These are phyloP conservation scores for Parus major DNA, from an alignment of 2,113 vertebrate genomes.

Conservation along the genomic window DNA sequence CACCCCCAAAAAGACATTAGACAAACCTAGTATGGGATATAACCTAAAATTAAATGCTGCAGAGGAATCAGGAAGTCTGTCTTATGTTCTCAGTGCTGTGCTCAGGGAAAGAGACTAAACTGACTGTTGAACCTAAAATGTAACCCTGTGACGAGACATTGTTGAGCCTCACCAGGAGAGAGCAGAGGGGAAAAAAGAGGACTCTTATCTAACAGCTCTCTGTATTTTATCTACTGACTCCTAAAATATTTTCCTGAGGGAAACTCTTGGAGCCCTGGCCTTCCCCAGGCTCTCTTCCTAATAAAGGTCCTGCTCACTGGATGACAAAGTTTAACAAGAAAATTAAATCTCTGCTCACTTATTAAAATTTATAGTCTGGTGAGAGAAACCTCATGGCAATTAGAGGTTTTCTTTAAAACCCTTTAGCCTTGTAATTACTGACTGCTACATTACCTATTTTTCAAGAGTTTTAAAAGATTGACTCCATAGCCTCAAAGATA, in stretches of 20 bases:
- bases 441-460: not conserved
- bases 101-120: not conserved
- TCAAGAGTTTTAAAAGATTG: not conserved
- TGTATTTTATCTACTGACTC: not conserved
- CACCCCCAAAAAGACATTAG: accelerated
- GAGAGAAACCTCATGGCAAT: not conserved
- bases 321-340: not conserved
- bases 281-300: not conserved
- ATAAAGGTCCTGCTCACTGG: not conserved
- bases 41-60: not conserved
- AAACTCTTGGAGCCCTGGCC: not conserved
- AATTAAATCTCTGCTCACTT: not conserved
- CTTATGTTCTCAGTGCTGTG: not conserved
- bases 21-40: not conserved
- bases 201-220: not conserved
- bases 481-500: not conserved
- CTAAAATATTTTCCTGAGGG: not conserved
- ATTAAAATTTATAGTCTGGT: not conserved
- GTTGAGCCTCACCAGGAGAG: not conserved
- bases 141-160: not conserved
- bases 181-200: not conserved
- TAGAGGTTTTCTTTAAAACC: not conserved
- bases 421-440: not conserved
- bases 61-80: not conserved
- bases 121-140: not conserved